A percentile compares a stretch with the other conserved stretches of the same genome.
Conservation (phyloP, 2,797 vertebrate species). For the Glossophaga mutica region DNA sequence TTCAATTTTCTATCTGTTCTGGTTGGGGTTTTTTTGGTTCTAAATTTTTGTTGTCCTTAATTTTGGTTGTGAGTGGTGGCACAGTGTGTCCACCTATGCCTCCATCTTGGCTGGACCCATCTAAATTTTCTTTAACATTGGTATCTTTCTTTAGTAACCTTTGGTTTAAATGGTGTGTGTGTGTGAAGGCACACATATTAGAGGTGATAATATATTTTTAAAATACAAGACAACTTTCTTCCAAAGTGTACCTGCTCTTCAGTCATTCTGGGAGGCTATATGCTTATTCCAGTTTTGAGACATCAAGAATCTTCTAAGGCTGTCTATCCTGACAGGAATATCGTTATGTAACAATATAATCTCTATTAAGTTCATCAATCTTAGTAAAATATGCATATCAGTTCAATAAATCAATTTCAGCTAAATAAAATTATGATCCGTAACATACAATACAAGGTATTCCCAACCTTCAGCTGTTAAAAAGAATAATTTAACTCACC, state of each 20-base stretch:
- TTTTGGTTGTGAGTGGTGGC: too few relatives aligned
- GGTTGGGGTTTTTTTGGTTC: too few relatives aligned
- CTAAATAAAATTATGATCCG: not conserved
- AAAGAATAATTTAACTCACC: not conserved
- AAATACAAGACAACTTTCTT: slow-evolving; percentile 23
- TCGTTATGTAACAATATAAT: not conserved
- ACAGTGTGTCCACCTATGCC: too few relatives aligned
- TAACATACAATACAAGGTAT: not conserved
- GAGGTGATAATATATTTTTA: not conserved
- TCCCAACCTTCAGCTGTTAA: not conserved
- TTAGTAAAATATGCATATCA: not conserved
- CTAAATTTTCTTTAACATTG: not conserved
- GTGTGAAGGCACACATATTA: not conserved
- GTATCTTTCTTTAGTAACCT: not conserved
- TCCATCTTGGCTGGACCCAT: too few relatives aligned
- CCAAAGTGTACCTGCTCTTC: not conserved
- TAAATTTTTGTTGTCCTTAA: too few relatives aligned
- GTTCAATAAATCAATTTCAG: slow-evolving; percentile 34
- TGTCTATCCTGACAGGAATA: not conserved
- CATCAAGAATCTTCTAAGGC: not conserved
- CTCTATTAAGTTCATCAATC: not conserved
- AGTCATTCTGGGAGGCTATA: not conserved
- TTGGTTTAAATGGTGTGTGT: not conserved
- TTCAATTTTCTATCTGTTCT: too few relatives aligned
- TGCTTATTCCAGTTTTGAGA: not conserved